A percentile compares a stretch with the other conserved stretches of the same genome.
phyloP scores from a whole-genome alignment of 2,888 invertebrate species.

The Cosmia trapezina region DNA sequence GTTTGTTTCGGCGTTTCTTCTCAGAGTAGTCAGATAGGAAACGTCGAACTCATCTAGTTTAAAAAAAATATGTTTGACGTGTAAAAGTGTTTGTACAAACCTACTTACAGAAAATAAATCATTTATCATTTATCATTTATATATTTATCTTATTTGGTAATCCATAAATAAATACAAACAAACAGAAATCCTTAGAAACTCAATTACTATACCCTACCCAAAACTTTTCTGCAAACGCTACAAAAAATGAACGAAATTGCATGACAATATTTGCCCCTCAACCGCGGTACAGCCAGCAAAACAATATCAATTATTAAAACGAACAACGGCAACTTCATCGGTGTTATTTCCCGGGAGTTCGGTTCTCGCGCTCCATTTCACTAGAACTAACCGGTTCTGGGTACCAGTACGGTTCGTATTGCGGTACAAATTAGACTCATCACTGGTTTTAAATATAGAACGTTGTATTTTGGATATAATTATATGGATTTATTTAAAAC shows the following conservation, averaged over 20 bases:
- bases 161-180: not conserved
- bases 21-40: too few species aligned
- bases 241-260: constrained; percentile 34
- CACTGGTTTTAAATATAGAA: constrained; percentile 48
- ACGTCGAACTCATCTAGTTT: too few species aligned
- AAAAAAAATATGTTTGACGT: too few species aligned
- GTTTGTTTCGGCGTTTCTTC: too few species aligned
- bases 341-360: constrained; percentile 67
- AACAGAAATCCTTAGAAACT: not conserved
- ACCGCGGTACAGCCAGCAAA: constrained; percentile 48
- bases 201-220: not conserved
- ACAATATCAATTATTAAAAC: constrained; percentile 67
- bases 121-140: too few species aligned
- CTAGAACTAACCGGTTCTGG: constrained; percentile 56
- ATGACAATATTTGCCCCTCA: constrained; percentile 45
- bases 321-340: constrained; percentile 61
- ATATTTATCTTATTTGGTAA: not conserved
- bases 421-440: constrained; percentile 63
- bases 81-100: too few species aligned
- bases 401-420: constrained; percentile 37
- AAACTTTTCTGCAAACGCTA: constrained; percentile 17
- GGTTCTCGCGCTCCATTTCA: constrained; percentile 66
- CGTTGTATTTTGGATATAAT: constrained; percentile 22
- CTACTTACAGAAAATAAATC: too few species aligned
- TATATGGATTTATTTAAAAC: constrained; percentile 7